These are phyloP conservation scores for Pachymerium ferrugineum DNA, from an alignment of 2,888 invertebrate genomes.

Conservation along the genomic window DNA sequence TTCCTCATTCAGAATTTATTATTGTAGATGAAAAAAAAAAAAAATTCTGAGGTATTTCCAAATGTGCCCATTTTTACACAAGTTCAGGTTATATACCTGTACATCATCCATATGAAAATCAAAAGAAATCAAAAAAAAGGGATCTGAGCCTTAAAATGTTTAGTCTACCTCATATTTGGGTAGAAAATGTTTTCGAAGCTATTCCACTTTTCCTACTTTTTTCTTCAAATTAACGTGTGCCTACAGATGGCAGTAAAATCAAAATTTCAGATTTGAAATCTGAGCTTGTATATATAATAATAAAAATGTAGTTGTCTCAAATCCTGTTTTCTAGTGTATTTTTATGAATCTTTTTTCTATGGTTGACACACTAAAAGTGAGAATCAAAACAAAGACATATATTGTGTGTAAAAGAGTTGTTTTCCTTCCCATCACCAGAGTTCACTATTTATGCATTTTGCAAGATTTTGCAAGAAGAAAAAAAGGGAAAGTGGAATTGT, in stretches of 20 bases:
- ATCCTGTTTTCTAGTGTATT: conserved; percentile 25
- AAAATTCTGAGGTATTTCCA: conserved; percentile 17
- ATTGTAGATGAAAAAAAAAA: neutral
- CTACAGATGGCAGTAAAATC: neutral
- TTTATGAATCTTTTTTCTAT: conserved; percentile 18
- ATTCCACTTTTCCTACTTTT: conserved; percentile 10
- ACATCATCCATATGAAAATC: conserved; percentile 5
- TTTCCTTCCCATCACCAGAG: conserved; percentile 16
- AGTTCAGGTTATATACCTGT: conserved; percentile 16
- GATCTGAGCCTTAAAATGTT: conserved; percentile 24
- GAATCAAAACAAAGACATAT: conserved; percentile 27
- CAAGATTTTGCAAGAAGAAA: neutral
- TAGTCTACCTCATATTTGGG: conserved; percentile 20
- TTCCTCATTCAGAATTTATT: conserved; percentile 22
- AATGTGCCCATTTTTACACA: conserved; percentile 25
- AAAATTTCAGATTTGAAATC: conserved; percentile 1
- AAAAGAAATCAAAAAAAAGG: conserved; percentile 19
- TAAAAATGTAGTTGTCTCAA: too few relatives aligned
- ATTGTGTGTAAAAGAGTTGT: conserved; percentile 13
- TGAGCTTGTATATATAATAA: conserved; percentile 2
- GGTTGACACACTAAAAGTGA: conserved; percentile 23
- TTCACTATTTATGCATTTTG: conserved; percentile 24
- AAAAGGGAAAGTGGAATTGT: conserved; percentile 7
- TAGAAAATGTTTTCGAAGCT: neutral
- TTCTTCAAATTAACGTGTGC: neutral